These are phyloP conservation scores for Cheilosia vernalis DNA, from an alignment of 2,888 invertebrate genomes.

Conservation along the genomic window DNA sequence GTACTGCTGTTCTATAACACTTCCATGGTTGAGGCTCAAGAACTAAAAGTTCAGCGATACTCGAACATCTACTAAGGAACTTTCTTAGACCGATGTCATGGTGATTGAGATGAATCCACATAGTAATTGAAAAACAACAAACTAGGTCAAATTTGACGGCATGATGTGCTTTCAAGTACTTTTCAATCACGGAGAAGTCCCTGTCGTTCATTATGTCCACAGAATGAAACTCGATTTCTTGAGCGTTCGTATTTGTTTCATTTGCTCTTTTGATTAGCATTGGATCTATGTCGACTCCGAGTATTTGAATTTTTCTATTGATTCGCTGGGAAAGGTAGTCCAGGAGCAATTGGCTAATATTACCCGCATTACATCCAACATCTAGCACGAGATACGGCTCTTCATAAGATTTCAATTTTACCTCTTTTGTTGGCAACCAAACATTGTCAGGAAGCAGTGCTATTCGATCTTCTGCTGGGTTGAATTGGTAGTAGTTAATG, in stretches of 20 bases:
- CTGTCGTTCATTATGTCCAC: conserved; percentile 86
- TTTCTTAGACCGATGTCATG: conserved; percentile 88
- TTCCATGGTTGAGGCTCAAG: conserved; percentile 95
- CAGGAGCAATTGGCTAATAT: conserved; percentile 87
- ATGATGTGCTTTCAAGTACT: conserved; percentile 84
- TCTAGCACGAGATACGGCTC: conserved; percentile 85
- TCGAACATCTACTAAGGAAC: conserved; percentile 86
- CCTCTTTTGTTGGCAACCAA: conserved; percentile 80
- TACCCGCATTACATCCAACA: conserved; percentile 89
- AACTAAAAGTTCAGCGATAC: conserved; percentile 85
- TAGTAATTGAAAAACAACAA: conserved; percentile 93
- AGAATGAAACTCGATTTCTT: conserved; percentile 85
- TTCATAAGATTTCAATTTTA: background rate
- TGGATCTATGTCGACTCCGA: conserved; percentile 91
- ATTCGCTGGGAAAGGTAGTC: conserved; percentile 82
- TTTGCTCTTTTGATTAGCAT: conserved; percentile 88
- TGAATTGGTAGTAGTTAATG: conserved; percentile 93
- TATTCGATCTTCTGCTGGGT: conserved; percentile 88
- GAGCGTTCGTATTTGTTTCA: conserved; percentile 83
- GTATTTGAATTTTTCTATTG: conserved; percentile 76
- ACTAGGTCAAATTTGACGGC: conserved; percentile 86
- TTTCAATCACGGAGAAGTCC: conserved; percentile 82
- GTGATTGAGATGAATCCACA: conserved; percentile 95
- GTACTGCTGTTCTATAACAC: conserved; percentile 90
- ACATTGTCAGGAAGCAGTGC: conserved; percentile 85